Percentiles rank a stretch among this genome's conserved stretches.
These are phyloP conservation scores for Standfussiana lucernea DNA, from an alignment of 2,888 invertebrate species.

Conservation along the genomic window DNA sequence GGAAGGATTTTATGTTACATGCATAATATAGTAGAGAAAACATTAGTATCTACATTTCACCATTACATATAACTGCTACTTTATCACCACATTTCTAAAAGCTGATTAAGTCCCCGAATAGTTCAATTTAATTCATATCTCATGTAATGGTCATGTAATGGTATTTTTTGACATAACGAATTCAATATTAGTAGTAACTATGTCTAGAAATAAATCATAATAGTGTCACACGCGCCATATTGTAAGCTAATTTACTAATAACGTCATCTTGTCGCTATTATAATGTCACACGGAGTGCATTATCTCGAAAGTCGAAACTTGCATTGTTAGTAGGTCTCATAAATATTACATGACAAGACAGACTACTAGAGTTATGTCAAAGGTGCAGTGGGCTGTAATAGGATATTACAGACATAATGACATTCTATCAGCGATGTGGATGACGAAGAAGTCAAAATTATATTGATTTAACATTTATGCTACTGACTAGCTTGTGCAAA, in stretches of 20 bases:
- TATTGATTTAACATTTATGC: background rate
- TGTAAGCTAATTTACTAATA: constrained; percentile 52
- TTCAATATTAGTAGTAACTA: no score
- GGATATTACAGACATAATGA: background rate
- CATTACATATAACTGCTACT: no score
- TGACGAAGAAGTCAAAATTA: background rate
- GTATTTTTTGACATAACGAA: no score
- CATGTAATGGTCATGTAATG: no score
- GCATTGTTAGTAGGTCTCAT: constrained; percentile 47
- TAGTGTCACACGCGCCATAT: constrained; percentile 22
- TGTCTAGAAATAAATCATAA: background rate
- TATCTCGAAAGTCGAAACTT: constrained; percentile 26
- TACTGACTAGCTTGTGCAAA: background rate
- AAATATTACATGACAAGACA: constrained; percentile 33
- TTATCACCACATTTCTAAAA: no score
- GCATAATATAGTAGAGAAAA: no score
- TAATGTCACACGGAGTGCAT: constrained; percentile 36
- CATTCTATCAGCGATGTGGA: background rate
- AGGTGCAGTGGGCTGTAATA: background rate
- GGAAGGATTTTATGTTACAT: no score
- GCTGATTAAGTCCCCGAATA: no score
- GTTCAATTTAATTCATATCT: no score
- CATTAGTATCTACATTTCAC: no score
- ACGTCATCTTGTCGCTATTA: constrained; percentile 31
- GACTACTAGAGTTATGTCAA: constrained; percentile 24